These are phyloP conservation scores for Steromphala cineraria DNA, from an alignment of 2,888 invertebrate genomes.

Conservation along the genomic window DNA sequence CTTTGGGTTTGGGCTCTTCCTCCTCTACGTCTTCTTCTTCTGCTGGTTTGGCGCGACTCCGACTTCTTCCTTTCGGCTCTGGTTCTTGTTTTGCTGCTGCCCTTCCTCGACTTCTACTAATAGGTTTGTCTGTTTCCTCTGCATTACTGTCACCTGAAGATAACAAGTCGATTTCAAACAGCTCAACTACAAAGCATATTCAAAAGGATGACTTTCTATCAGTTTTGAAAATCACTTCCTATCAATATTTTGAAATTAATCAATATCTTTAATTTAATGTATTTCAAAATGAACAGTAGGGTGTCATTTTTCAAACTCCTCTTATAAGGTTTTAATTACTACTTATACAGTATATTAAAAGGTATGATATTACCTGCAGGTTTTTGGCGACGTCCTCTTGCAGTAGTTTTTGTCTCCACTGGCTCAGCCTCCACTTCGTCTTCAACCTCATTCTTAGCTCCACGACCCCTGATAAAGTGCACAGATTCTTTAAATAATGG, in stretches of 20 bases:
- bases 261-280: too few relatives aligned
- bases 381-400: background rate
- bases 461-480: background rate
- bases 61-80: conserved; percentile 8
- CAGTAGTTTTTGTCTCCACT: background rate
- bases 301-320: too few relatives aligned
- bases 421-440: background rate
- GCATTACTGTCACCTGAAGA: background rate
- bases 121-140: conserved; percentile 2
- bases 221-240: too few relatives aligned
- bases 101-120: background rate
- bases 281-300: too few relatives aligned
- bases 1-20: conserved; percentile 7
- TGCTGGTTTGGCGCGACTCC: background rate
- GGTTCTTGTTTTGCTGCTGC: background rate
- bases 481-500: too few relatives aligned
- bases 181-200: too few relatives aligned
- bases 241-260: too few relatives aligned
- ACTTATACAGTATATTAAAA: too few relatives aligned
- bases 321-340: too few relatives aligned
- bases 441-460: background rate
- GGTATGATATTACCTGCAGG: background rate
- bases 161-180: too few relatives aligned
- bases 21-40: conserved; percentile 7
- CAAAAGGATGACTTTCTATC: too few relatives aligned